Conservation (phyloP, 2,797 vertebrate genomes). For the Emydoidea blandingii region DNA sequence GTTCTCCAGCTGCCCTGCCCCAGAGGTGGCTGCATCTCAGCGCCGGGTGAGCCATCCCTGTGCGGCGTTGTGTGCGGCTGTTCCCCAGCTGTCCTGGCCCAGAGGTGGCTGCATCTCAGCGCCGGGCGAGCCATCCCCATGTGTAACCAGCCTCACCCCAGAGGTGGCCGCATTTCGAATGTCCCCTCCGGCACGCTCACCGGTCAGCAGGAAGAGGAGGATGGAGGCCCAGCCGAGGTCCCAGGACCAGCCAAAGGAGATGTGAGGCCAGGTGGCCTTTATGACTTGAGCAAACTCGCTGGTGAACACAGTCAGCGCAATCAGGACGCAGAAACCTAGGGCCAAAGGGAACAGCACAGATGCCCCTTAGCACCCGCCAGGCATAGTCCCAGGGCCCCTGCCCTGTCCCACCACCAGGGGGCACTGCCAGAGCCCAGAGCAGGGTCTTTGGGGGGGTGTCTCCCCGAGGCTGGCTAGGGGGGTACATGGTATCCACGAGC, state of each 20-base stretch:
- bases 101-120: too few relatives aligned
- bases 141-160: background rate
- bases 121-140: too few relatives aligned
- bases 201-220: background rate
- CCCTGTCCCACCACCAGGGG: background rate
- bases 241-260: background rate
- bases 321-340: background rate
- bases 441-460: background rate
- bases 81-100: too few relatives aligned
- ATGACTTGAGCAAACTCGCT: background rate
- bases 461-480: too few relatives aligned
- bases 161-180: background rate
- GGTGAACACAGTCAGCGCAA: background rate
- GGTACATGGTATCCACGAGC: too few relatives aligned
- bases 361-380: background rate
- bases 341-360: background rate
- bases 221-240: background rate
- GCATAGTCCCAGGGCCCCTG: background rate
- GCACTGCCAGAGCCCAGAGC: background rate
- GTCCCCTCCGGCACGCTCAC: background rate
- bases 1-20: too few relatives aligned
- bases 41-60: background rate
- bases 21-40: too few relatives aligned
- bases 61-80: background rate
- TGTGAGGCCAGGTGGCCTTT: background rate